A percentile compares a stretch with the other conserved stretches of the same genome.
Conservation (phyloP, 2,113 vertebrate genomes). For the Crocuta crocuta region DNA sequence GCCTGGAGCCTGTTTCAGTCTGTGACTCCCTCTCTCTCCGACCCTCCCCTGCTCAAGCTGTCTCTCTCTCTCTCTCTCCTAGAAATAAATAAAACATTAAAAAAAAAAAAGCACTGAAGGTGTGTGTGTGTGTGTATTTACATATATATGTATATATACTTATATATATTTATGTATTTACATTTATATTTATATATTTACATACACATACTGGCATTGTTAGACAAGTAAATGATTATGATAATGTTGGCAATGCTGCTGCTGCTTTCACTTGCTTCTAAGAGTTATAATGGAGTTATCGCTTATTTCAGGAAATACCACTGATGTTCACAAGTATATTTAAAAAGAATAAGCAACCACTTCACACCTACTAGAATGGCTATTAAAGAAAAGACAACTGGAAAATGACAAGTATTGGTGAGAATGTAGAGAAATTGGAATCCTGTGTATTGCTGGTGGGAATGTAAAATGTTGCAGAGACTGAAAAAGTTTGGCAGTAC, state of each 20-base stretch:
- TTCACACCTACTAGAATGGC: background rate
- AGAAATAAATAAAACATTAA: too few relatives aligned
- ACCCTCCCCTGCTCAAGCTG: too few relatives aligned
- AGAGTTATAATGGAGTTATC: background rate
- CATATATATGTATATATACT: background rate
- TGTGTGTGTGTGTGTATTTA: background rate
- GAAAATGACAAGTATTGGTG: background rate
- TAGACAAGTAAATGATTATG: background rate
- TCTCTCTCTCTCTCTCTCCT: too few relatives aligned
- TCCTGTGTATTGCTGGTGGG: background rate
- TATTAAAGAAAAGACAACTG: background rate
- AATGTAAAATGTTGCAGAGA: background rate
- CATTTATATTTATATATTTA: background rate
- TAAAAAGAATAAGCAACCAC: background rate
- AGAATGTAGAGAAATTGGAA: background rate
- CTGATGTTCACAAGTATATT: background rate
- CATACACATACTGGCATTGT: background rate
- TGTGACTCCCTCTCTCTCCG: too few relatives aligned
- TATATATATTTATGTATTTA: background rate
- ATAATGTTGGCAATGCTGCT: background rate
- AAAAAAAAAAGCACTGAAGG: background rate
- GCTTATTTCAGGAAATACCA: slow-evolving; percentile 2
- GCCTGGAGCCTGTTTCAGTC: too few relatives aligned
- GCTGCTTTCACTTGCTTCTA: background rate
- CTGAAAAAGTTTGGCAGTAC: background rate